phyloP scores from a whole-genome alignment of 2,888 invertebrate species.

The Pheosia gnoma region DNA sequence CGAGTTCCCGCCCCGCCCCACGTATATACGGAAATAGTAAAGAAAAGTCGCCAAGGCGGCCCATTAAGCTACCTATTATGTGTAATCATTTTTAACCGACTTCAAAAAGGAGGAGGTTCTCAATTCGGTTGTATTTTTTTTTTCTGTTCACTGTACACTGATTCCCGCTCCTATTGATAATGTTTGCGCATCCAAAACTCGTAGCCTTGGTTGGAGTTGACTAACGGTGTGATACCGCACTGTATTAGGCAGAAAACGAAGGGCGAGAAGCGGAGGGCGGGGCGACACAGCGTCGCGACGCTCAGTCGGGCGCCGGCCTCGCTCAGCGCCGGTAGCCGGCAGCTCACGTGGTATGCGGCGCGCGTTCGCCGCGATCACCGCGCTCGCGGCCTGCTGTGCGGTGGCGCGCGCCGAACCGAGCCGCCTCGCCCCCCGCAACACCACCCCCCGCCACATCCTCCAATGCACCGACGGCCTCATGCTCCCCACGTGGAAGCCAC shows the following conservation, averaged over 20 bases:
- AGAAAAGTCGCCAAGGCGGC: too few relatives aligned
- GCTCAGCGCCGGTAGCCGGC: conserved; percentile 77
- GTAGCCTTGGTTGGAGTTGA: conserved; percentile 33
- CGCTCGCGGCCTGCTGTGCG: conserved; percentile 78
- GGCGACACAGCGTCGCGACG: conserved; percentile 57
- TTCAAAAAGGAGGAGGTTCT: too few relatives aligned
- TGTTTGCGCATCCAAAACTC: conserved; percentile 23
- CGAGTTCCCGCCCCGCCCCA: too few relatives aligned
- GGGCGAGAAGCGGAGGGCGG: conserved; percentile 41
- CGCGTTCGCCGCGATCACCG: conserved; percentile 67
- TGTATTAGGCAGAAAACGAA: conserved; percentile 27
- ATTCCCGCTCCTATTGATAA: background rate
- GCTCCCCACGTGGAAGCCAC: conserved; percentile 95
- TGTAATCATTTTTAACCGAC: too few relatives aligned
- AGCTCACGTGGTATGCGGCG: conserved; percentile 79
- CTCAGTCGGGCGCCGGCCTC: conserved; percentile 81
- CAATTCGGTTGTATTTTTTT: too few relatives aligned
- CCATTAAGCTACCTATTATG: too few relatives aligned
- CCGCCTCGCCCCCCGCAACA: conserved; percentile 67
- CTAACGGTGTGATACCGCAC: conserved; percentile 4
- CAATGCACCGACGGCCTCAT: conserved; percentile 93
- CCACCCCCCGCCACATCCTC: conserved; percentile 68
- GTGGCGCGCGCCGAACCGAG: conserved; percentile 74
- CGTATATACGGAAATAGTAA: too few relatives aligned
- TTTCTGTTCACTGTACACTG: too few relatives aligned